phyloP scores from a whole-genome alignment of 2,888 invertebrate species.

The Apomyelois bistriatella region DNA sequence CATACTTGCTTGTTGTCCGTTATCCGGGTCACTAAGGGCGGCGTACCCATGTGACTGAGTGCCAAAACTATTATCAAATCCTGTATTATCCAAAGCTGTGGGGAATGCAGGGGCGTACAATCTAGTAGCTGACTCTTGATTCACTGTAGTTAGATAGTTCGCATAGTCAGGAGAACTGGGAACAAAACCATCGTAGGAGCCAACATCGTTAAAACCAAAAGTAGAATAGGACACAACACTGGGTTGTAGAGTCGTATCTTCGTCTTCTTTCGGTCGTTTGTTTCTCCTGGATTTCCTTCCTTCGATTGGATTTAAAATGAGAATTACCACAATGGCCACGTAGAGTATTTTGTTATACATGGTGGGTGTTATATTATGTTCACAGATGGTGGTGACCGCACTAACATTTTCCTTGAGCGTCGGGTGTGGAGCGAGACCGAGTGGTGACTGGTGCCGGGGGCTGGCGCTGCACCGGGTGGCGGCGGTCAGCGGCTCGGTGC shows the following conservation, averaged over 20 bases:
- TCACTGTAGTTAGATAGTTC: constrained; percentile 44
- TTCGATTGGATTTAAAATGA: constrained; percentile 36
- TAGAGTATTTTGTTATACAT: constrained; percentile 55
- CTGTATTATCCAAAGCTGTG: constrained; percentile 52
- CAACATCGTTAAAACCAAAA: constrained; percentile 70
- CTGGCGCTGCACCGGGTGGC: constrained; percentile 25
- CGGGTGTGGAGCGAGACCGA: constrained; percentile 51
- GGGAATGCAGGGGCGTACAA: constrained; percentile 67
- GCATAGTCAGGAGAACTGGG: constrained; percentile 67
- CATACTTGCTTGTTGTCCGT: constrained; percentile 43
- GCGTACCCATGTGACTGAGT: constrained; percentile 42
- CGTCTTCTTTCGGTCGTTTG: constrained; percentile 50
- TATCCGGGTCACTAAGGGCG: constrained; percentile 34
- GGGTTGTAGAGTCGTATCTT: constrained; percentile 56
- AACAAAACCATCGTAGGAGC: constrained; percentile 61
- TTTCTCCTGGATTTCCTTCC: constrained; percentile 54
- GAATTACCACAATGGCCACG: constrained; percentile 43
- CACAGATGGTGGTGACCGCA: constrained; percentile 39
- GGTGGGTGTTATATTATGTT: constrained; percentile 29
- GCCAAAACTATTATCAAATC: constrained; percentile 43
- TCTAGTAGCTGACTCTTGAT: constrained; percentile 54
- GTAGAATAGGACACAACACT: constrained; percentile 69
- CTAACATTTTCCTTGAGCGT: constrained; percentile 64
- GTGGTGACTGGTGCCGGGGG: constrained; percentile 52
- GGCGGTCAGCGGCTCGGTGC: constrained; percentile 28